Evolutionary conservation across 2,113 vertebrate genomes (phyloP).

Genomic region (Mirounga angustirostris): DNA sequence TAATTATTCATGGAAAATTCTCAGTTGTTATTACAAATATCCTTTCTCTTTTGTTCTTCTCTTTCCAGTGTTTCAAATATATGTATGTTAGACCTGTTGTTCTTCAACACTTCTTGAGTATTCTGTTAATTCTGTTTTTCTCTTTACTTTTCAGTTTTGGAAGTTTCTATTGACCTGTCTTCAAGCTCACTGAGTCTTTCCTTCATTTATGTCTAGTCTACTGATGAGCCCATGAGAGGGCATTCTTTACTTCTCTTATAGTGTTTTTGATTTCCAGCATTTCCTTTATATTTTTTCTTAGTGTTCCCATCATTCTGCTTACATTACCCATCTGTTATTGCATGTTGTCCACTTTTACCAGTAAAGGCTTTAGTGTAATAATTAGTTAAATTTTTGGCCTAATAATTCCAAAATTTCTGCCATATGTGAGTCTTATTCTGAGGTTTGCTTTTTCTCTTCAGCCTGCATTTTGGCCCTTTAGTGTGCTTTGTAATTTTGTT

Average conservation of each 20-base stretch:
- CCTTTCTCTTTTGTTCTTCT: not conserved
- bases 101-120: not conserved
- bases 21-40: not conserved
- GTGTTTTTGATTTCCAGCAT: not conserved
- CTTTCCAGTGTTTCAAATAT: not conserved
- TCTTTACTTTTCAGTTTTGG: not conserved
- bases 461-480: not conserved
- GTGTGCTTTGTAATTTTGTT: not conserved
- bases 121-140: not conserved
- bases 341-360: not conserved
- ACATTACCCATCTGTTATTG: not conserved
- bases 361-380: not conserved
- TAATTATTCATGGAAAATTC: constrained; percentile 3
- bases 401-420: not conserved
- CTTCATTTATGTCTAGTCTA: not conserved
- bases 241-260: not conserved
- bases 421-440: not conserved
- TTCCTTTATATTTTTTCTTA: not conserved
- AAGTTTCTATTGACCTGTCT: not conserved
- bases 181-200: not conserved
- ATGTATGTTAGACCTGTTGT: not conserved
- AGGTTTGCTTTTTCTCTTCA: not conserved
- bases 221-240: not conserved
- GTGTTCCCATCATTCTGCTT: not conserved
- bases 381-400: not conserved